Conservation (phyloP, 2,888 invertebrate species). For the Leptopilina syphax region DNA sequence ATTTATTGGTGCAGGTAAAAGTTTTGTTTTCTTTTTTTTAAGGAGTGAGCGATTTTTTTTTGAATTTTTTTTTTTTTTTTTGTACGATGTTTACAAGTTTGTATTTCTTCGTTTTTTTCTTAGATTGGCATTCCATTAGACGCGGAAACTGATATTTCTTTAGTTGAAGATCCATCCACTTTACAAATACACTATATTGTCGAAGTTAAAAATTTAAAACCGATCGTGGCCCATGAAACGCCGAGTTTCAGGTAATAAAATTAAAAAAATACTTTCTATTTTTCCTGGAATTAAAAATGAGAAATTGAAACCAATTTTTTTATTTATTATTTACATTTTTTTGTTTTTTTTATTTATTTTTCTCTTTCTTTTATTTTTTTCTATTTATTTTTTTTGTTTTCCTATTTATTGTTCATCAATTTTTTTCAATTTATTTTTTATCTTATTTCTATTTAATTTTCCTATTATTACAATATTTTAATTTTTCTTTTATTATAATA, state of each 20-base stretch:
- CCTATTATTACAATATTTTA: no score
- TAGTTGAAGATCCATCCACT: conserved; percentile 83
- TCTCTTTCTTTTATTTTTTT: background rate
- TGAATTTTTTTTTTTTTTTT: no score
- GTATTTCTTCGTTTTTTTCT: conserved; percentile 37
- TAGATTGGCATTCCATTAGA: conserved; percentile 85
- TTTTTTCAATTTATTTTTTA: no score
- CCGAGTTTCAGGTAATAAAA: conserved; percentile 15
- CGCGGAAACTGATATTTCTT: conserved; percentile 84
- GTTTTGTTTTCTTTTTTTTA: background rate
- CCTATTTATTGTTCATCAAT: no score
- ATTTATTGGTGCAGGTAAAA: conserved; percentile 86
- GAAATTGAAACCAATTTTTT: background rate
- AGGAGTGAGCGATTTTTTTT: background rate
- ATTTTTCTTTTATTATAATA: no score
- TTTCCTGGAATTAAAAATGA: background rate
- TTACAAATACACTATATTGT: conserved; percentile 89
- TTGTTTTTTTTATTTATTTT: background rate
- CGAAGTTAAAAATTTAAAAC: conserved; percentile 80
- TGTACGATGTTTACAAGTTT: background rate
- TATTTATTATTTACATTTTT: background rate
- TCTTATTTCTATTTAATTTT: no score
- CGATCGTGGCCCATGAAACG: conserved; percentile 57
- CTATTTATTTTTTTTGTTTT: background rate
- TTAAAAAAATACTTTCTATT: conserved; percentile 23